Percentiles rank a stretch among this genome's conserved stretches.
Evolutionary conservation across 2,888 invertebrate genomes (phyloP).

Genomic region (Mimachlamys varia): DNA sequence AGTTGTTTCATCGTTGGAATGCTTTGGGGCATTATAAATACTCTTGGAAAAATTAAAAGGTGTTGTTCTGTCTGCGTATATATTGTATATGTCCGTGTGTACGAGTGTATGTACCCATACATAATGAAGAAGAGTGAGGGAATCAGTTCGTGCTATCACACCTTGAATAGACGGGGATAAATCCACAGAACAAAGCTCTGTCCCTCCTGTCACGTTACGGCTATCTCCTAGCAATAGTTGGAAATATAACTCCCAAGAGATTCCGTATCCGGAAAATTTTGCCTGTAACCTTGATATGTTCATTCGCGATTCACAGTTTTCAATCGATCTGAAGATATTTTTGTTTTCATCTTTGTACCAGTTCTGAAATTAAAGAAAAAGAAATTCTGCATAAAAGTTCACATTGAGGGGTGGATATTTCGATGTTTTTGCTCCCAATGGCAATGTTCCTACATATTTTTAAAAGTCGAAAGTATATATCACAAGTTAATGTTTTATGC

Average conservation of each 20-base stretch:
- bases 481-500: too few species aligned
- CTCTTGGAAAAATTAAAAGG: slow-evolving; percentile 45
- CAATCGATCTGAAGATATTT: slow-evolving; percentile 42
- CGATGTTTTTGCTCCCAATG: too few species aligned
- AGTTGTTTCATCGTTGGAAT: slow-evolving; percentile 37
- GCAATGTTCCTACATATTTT: too few species aligned
- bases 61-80: slow-evolving; percentile 29
- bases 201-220: slow-evolving; percentile 42
- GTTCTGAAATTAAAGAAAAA: slow-evolving; percentile 37
- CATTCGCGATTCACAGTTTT: slow-evolving; percentile 44
- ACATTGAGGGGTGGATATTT: too few species aligned
- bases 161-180: slow-evolving; percentile 42
- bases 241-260: slow-evolving; percentile 49
- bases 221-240: slow-evolving; percentile 39
- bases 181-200: slow-evolving; percentile 47
- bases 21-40: slow-evolving; percentile 40
- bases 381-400: too few species aligned
- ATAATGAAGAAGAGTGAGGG: slow-evolving; percentile 39
- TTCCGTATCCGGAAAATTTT: slow-evolving; percentile 42
- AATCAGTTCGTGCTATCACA: slow-evolving; percentile 43
- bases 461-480: too few species aligned
- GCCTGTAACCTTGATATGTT: slow-evolving; percentile 41
- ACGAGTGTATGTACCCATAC: slow-evolving; percentile 48
- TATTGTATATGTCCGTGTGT: slow-evolving; percentile 44
- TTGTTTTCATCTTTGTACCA: slow-evolving; percentile 44